Evolutionary conservation across 2,113 vertebrate genomes (phyloP).

Genomic region (Empidonax alnorum): DNA sequence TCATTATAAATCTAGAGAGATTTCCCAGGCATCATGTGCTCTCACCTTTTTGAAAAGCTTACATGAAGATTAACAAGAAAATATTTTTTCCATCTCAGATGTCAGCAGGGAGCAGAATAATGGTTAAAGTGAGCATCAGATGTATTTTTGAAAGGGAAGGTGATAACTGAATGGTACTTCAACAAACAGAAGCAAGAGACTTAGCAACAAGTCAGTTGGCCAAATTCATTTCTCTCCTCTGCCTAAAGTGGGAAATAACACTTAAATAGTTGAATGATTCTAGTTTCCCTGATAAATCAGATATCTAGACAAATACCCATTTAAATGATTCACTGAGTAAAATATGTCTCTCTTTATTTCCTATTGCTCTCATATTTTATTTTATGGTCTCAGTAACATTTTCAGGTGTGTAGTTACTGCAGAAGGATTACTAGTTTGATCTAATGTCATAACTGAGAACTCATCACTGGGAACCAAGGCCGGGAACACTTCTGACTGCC

Average conservation of each 20-base stretch:
- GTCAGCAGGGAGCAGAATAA: not conserved
- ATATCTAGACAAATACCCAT: not conserved
- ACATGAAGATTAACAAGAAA: not conserved
- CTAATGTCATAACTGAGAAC: not conserved
- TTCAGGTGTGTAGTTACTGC: not conserved
- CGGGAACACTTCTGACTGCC: not conserved
- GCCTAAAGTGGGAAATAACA: not conserved
- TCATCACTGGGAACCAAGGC: not conserved
- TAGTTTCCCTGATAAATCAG: not conserved
- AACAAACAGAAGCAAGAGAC: not conserved
- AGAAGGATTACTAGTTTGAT: not conserved
- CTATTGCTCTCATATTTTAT: not conserved
- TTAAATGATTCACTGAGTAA: not conserved
- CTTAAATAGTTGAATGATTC: not conserved
- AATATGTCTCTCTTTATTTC: fast-evolving
- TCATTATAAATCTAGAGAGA: not conserved
- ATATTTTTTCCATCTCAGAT: not conserved
- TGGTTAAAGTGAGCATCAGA: not conserved
- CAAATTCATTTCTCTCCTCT: not conserved
- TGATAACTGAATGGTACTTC: not conserved
- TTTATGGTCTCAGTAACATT: not conserved
- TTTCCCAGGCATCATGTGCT: not conserved
- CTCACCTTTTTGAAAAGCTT: not conserved
- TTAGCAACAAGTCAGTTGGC: not conserved
- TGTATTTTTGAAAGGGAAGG: not conserved